Conservation (phyloP, 2,113 vertebrate species). For the Gymnarchus niloticus region DNA sequence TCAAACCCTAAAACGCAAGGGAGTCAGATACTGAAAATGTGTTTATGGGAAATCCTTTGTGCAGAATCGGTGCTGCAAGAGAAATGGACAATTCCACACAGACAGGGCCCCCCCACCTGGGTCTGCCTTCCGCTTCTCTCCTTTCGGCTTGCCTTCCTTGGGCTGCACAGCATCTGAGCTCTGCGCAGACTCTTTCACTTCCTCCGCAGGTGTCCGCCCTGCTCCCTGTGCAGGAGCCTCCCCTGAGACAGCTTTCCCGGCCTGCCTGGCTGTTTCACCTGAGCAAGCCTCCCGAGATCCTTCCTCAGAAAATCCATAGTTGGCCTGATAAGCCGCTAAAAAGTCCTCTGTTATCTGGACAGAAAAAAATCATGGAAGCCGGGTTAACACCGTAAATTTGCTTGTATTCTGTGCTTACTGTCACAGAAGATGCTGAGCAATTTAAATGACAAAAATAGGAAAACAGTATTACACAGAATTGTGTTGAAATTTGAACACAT, state of each 20-base stretch:
- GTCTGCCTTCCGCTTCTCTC: slow-evolving; percentile 84
- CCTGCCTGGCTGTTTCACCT: neutral
- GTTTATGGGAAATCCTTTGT: neutral
- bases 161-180: slow-evolving; percentile 33
- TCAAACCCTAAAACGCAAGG: neutral
- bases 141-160: slow-evolving; percentile 70
- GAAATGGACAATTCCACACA: too few species aligned
- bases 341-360: slow-evolving; percentile 91
- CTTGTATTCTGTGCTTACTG: too few species aligned
- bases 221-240: neutral
- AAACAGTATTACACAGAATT: neutral
- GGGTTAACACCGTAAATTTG: too few species aligned
- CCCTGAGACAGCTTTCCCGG: neutral
- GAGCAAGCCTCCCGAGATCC: slow-evolving; percentile 42
- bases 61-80: neutral
- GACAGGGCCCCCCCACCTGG: slow-evolving; percentile 58
- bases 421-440: neutral
- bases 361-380: slow-evolving; percentile 24
- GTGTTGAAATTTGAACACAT: neutral
- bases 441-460: neutral
- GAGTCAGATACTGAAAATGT: neutral
- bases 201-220: slow-evolving; percentile 20
- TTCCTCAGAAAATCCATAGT: slow-evolving; percentile 78
- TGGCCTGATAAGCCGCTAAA: slow-evolving; percentile 86
- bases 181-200: slow-evolving; percentile 34